Evolutionary conservation across 2,797 vertebrate genomes (phyloP).

Genomic region (Falco concolor): DNA sequence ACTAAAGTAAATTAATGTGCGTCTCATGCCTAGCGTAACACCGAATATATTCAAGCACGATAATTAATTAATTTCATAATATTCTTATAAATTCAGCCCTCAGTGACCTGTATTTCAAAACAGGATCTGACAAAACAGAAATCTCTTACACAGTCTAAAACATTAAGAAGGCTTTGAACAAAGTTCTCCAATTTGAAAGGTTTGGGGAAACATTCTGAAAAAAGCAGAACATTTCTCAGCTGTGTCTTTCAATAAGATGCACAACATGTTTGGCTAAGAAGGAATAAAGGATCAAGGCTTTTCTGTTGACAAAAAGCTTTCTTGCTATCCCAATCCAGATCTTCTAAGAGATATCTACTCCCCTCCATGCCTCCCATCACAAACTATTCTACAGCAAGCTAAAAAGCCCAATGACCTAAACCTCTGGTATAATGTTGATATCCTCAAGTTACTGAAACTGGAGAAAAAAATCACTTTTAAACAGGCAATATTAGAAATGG

Average conservation of each 20-base stretch:
- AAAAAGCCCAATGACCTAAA: background rate
- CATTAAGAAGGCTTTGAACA: background rate
- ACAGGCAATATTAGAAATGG: background rate
- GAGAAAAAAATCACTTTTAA: background rate
- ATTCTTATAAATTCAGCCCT: background rate
- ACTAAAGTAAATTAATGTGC: background rate
- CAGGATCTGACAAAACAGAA: background rate
- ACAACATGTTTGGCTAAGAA: background rate
- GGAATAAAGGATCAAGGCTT: background rate
- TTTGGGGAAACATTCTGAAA: background rate
- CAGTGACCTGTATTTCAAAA: conserved; percentile 2
- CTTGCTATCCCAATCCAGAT: background rate
- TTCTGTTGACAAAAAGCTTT: background rate
- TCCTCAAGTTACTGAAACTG: background rate
- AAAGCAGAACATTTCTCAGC: background rate
- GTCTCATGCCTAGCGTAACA: background rate
- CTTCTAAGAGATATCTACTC: background rate
- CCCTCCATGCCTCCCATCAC: background rate
- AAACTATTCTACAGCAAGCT: background rate
- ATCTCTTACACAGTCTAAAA: background rate
- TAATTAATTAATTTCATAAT: background rate
- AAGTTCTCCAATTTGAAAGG: background rate
- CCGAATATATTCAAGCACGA: background rate
- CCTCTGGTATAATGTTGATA: background rate
- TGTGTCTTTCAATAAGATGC: background rate